These are phyloP conservation scores for Hippocampus abdominalis DNA, from an alignment of 2,113 vertebrate genomes.

Conservation along the genomic window DNA sequence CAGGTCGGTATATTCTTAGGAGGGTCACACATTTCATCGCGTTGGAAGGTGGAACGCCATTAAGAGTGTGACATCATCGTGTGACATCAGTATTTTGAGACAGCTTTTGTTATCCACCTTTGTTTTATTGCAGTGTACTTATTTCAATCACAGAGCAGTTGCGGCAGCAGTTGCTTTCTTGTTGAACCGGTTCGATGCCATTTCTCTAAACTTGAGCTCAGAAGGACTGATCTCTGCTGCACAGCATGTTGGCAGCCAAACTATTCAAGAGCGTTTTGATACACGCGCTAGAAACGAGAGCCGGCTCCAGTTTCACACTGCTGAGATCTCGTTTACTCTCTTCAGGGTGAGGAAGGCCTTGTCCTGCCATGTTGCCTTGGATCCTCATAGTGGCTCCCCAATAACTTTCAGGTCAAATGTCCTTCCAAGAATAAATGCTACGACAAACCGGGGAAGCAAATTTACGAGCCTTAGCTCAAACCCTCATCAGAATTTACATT, in stretches of 20 bases:
- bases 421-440: neutral
- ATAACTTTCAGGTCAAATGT: neutral
- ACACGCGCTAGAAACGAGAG: neutral
- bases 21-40: too few species aligned
- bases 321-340: neutral
- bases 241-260: neutral
- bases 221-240: neutral
- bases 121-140: neutral
- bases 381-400: neutral
- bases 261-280: slow-evolving; percentile 4
- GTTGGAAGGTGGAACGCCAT: too few species aligned
- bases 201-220: neutral
- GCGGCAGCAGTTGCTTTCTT: neutral
- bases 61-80: too few species aligned
- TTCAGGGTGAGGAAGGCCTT: neutral
- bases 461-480: neutral
- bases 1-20: too few species aligned
- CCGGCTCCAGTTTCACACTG: neutral
- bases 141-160: neutral
- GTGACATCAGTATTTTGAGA: too few species aligned
- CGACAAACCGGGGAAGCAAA: neutral
- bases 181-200: slow-evolving; percentile 5
- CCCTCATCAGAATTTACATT: neutral
- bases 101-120: too few species aligned
- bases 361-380: neutral